phyloP scores from a whole-genome alignment of 2,888 invertebrate genomes.

The Agrenia bidenticulata region DNA sequence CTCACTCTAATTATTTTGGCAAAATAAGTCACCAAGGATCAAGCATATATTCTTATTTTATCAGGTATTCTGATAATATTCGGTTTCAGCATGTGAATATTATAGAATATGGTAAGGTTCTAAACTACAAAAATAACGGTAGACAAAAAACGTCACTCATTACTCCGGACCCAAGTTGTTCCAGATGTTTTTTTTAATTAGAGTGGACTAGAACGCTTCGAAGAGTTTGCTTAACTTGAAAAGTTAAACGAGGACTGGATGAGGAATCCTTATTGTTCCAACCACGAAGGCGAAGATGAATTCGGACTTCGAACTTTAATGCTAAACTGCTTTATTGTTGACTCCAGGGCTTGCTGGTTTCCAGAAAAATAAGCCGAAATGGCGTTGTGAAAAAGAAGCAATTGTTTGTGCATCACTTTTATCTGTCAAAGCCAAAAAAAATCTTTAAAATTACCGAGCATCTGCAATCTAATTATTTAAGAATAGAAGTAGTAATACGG shows the following conservation, averaged over 20 bases:
- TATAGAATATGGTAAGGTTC: too few relatives aligned
- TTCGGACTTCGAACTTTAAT: constrained; percentile 83
- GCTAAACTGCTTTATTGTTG: constrained; percentile 92
- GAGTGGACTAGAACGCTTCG: too few relatives aligned
- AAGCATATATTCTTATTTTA: too few relatives aligned
- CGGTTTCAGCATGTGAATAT: too few relatives aligned
- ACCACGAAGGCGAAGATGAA: constrained; percentile 74
- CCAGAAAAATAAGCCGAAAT: constrained; percentile 96
- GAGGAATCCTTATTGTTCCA: constrained; percentile 61
- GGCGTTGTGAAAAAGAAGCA: constrained; percentile 93
- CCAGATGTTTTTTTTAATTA: too few relatives aligned
- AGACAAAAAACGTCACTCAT: too few relatives aligned
- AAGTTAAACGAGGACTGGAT: background rate
- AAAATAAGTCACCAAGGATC: too few relatives aligned
- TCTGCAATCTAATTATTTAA: background rate
- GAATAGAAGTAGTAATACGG: constrained; percentile 54
- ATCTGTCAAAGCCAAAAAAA: constrained; percentile 65
- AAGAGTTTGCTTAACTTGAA: too few relatives aligned
- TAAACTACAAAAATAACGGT: too few relatives aligned
- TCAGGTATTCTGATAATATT: too few relatives aligned
- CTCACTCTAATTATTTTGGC: too few relatives aligned
- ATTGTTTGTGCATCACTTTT: constrained; percentile 98
- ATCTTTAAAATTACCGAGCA: background rate
- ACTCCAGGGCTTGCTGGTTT: constrained; percentile 88
- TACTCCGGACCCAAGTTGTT: too few relatives aligned